phyloP scores from a whole-genome alignment of 2,797 vertebrate species.

The Sciaenops ocellatus region DNA sequence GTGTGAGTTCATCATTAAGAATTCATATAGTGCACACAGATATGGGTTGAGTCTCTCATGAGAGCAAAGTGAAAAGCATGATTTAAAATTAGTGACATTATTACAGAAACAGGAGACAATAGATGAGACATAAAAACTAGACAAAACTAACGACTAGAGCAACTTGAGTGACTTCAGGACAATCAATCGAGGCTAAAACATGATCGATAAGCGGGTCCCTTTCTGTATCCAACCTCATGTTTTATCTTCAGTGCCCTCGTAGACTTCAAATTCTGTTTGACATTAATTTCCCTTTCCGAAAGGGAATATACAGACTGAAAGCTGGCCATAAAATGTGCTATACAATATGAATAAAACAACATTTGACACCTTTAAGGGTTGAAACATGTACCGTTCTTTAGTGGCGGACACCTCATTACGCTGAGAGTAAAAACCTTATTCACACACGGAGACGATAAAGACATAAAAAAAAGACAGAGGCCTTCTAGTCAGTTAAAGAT shows the following conservation, averaged over 20 bases:
- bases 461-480: neutral
- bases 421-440: slow-evolving; percentile 2
- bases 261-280: slow-evolving; percentile 15
- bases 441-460: neutral
- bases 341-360: slow-evolving; percentile 35
- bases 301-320: slow-evolving; percentile 32
- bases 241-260: slow-evolving; percentile 54
- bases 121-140: neutral
- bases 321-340: slow-evolving; percentile 22
- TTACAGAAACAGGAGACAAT: neutral
- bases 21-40: neutral
- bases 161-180: neutral
- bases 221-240: slow-evolving; percentile 56
- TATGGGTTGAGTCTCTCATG: neutral
- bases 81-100: slow-evolving; percentile 23
- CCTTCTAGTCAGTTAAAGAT: slow-evolving; percentile 43
- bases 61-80: slow-evolving; percentile 20
- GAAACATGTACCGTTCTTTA: slow-evolving; percentile 13
- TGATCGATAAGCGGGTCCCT: slow-evolving; percentile 55
- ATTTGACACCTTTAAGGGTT: slow-evolving; percentile 15
- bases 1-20: neutral
- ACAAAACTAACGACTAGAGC: neutral
- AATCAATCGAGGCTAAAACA: neutral
- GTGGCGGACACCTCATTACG: neutral
- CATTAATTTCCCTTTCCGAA: slow-evolving; percentile 31